phyloP scores from a whole-genome alignment of 2,797 vertebrate genomes.

The Acropternis orthonyx region DNA sequence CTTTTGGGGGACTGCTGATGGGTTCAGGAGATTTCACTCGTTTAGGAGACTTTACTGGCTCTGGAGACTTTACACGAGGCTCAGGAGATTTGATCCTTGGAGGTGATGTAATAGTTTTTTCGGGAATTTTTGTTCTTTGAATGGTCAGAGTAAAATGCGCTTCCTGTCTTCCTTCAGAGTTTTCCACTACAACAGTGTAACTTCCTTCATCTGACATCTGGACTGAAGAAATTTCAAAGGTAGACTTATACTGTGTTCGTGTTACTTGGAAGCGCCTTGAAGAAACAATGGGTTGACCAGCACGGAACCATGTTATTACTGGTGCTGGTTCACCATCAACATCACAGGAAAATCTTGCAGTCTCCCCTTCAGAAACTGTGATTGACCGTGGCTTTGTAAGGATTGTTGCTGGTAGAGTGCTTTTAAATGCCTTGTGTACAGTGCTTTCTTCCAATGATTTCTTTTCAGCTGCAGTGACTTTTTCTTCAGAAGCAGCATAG shows the following conservation, averaged over 20 bases:
- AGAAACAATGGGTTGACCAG: conserved; percentile 79
- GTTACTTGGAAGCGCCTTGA: conserved; percentile 85
- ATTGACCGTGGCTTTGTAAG: conserved; percentile 90
- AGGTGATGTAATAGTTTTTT: conserved; percentile 82
- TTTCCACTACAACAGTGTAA: conserved; percentile 90
- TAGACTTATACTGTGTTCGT: conserved; percentile 85
- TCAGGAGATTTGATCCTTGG: conserved; percentile 88
- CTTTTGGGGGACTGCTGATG: conserved; percentile 78
- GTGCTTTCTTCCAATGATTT: conserved; percentile 79
- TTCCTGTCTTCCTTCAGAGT: conserved; percentile 88
- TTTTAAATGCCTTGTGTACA: conserved; percentile 80
- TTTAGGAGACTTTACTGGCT: conserved; percentile 87
- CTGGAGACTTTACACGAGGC: conserved; percentile 85
- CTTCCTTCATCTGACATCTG: conserved; percentile 90
- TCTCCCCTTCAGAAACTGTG: conserved; percentile 87
- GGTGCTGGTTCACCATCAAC: conserved; percentile 91
- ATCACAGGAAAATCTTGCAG: conserved; percentile 88
- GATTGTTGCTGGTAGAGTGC: conserved; percentile 85
- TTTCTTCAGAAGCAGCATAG: conserved; percentile 83
- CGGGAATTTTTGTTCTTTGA: conserved; percentile 80
- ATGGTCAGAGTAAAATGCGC: conserved; percentile 90
- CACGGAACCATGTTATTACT: conserved; percentile 84
- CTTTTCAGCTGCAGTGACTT: conserved; percentile 76
- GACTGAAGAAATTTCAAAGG: conserved; percentile 89
- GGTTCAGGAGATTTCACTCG: conserved; percentile 87